Evolutionary conservation across 2,888 invertebrate species (phyloP).

Genomic region (Aleiodes alternator): DNA sequence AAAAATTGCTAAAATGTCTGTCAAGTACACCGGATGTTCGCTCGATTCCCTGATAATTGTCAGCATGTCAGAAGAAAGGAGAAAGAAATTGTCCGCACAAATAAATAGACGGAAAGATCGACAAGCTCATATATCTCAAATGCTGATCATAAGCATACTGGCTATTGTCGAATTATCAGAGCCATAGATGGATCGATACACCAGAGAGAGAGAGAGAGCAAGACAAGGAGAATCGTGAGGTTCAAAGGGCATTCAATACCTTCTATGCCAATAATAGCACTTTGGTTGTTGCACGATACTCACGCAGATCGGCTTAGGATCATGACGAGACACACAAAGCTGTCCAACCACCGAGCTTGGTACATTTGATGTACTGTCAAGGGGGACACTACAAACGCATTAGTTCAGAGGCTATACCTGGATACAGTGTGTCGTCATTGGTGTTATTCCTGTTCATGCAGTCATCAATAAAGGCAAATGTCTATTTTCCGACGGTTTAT

Average conservation of each 20-base stretch:
- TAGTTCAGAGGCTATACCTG: constrained; percentile 61
- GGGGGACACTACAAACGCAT: constrained; percentile 72
- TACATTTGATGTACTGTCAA: constrained; percentile 70
- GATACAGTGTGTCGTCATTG: constrained; percentile 12
- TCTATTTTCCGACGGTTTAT: constrained; percentile 1
- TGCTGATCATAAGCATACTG: no score
- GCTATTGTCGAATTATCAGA: constrained; percentile 19
- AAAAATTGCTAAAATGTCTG: constrained; percentile 28
- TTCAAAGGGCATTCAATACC: constrained; percentile 54
- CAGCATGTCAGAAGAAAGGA: neutral
- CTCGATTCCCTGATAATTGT: neutral
- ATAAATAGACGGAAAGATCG: neutral
- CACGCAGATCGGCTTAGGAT: constrained; percentile 54
- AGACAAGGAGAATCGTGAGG: constrained; percentile 16
- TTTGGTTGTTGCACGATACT: constrained; percentile 51
- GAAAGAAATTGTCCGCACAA: neutral
- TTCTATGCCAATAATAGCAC: constrained; percentile 58
- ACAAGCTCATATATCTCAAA: no score
- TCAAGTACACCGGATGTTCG: neutral
- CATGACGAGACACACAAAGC: constrained; percentile 46
- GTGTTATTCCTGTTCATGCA: no score
- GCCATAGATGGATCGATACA: constrained; percentile 51
- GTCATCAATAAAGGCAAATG: neutral
- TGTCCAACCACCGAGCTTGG: constrained; percentile 45
- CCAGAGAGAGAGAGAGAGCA: no score